A percentile compares a stretch with the other conserved stretches of the same genome.
phyloP scores from a whole-genome alignment of 2,113 vertebrate species.

The Urocolius indicus region DNA sequence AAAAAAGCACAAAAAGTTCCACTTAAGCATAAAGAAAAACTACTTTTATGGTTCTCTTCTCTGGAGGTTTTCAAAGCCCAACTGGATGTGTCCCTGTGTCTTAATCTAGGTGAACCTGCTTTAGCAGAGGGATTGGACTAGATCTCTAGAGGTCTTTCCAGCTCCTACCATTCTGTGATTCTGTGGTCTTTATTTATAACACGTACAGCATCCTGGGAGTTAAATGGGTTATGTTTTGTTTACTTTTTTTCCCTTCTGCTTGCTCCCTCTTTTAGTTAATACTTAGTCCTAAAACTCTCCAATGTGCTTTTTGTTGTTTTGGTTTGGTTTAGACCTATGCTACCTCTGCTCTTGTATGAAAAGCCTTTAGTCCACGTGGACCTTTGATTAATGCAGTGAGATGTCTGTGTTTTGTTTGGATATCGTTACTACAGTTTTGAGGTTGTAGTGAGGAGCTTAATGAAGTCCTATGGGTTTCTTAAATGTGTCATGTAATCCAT shows the following conservation, averaged over 20 bases:
- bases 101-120: no score
- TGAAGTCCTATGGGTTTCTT: background rate
- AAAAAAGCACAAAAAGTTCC: no score
- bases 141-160: no score
- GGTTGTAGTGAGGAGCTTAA: background rate
- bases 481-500: background rate
- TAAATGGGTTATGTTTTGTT: background rate
- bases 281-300: background rate
- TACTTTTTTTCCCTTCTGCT: background rate
- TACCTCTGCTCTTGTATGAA: background rate
- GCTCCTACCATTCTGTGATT: background rate
- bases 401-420: background rate
- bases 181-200: background rate
- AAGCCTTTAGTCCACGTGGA: fast-evolving
- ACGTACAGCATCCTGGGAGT: background rate
- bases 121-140: no score
- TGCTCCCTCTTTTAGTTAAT: background rate
- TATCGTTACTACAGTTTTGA: background rate
- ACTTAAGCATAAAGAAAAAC: no score
- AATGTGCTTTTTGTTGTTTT: background rate
- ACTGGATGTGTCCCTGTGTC: no score
- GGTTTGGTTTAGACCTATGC: background rate
- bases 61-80: no score
- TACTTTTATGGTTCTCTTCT: no score
- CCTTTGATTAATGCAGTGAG: background rate